Evolutionary conservation across 2,797 vertebrate genomes (phyloP), one percentile per base, ranked within the genome.

Genomic region (Denticeps clupeoides): DNA sequence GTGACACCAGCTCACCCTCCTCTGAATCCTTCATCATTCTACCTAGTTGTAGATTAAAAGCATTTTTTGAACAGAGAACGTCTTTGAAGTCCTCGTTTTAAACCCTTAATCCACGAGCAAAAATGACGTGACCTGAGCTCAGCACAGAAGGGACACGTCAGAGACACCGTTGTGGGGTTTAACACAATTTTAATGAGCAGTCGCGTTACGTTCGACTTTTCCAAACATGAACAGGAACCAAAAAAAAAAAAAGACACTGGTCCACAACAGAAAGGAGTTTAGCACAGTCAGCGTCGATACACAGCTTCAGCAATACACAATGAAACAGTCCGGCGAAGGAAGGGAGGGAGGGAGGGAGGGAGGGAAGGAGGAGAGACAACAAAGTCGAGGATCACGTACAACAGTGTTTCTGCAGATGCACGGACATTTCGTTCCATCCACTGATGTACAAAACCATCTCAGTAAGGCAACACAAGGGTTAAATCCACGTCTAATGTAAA

Each of bases 391-490:
- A 47, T 44, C 49, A 22, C 57, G 40, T 57, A 53, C 49, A 53
- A 16, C 15, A 41, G 37, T 47, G 50, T 50, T 12, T 49, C 49
- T 48, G 47, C 24, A 48, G 49, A 50, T 6, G 16, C 23, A 37
- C 41, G 9, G 29, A 41, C 29, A 27, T 59, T 55, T 38, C 26
- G 43, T 29, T 53, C 49, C 49, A 49, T 51, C 28, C 49, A 51
- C 32, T 8, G 12, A 42, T 52, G 40, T 60, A 67, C 47, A 67
- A 67, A 63, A 64, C 48, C 50, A 51, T 28, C 55, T 59, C 12
- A 31, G 33, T 64, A 67, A 67, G 65, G 61, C 65, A 67, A 59
- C 52, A 56, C 64, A 59, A 58, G 47, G 55, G 53, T 49, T 59
- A 55, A 47, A 32, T 48, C 31, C 41, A 23, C 56, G 26, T 52